Evolutionary conservation across 2,113 vertebrate genomes (phyloP), one percentile per base, ranked within the genome.

Genomic region (Xiphophorus hellerii): DNA sequence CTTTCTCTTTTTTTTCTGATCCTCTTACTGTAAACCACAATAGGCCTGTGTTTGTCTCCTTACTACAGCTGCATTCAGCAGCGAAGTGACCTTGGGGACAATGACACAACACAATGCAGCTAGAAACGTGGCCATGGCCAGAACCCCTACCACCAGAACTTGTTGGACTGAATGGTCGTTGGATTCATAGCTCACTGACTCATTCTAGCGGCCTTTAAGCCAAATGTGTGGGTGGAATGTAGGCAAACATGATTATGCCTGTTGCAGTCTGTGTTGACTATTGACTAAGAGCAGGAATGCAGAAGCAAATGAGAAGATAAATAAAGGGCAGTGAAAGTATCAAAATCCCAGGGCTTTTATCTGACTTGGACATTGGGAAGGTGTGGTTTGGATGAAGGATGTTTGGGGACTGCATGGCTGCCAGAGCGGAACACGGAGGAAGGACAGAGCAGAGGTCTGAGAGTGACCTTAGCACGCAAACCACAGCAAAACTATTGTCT

Each of bases 401-500:
- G 92, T 92, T 94, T 89, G 78, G 91, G 89, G 88, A 80, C 78
- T 72, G 67, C 15, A 75, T 86, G 78, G 82, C 84, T 88, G 88
- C 92, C 90, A 93, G 88, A 91, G 61, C 84, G 88, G 91, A 91
- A 93, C 68, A 74, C 9, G 7, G 87, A 92, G 93, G 90, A 92
- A 92, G 90, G 90, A 88, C 90, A 92, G 87, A 89, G 82, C 79
- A 88, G 67, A 82, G 84, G 89, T 90, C 82, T 85, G 85, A 85
- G 30, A 60, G 83, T 87, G 91, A 88, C 89, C 90, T 93, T 91
- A 93, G 90, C 92, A 94, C 91, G 92, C 92, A 87, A 87, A 83
- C 87, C 85, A 78, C 87, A 71, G 76, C 85, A 63, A 60, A 73
- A 73, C 89, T 72, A 92, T 92, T 92, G 91, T 93, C 87, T 84